These are phyloP conservation scores for Phasianus colchicus DNA, from an alignment of 2,113 vertebrate genomes.

Conservation along the genomic window DNA sequence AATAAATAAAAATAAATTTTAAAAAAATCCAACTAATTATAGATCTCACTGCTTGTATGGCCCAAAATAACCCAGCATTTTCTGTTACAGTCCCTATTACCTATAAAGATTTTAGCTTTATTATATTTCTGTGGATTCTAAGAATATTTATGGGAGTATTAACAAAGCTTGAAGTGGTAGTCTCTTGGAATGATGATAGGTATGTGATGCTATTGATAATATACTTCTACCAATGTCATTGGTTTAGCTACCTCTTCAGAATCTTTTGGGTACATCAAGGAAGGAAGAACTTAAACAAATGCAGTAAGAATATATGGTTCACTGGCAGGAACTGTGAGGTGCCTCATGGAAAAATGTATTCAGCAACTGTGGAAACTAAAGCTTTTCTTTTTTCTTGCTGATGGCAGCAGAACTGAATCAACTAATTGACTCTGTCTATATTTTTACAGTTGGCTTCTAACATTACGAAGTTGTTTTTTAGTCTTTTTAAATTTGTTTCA, in stretches of 20 bases:
- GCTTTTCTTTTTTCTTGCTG: slow-evolving; percentile 39
- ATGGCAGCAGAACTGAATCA: slow-evolving; percentile 51
- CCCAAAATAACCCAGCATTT: not conserved
- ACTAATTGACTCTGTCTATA: slow-evolving; percentile 64
- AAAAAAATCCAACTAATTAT: too few relatives aligned
- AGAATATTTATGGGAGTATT: not conserved
- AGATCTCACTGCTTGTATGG: too few relatives aligned
- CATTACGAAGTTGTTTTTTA: slow-evolving; percentile 31
- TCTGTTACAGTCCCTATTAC: not conserved
- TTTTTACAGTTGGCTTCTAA: slow-evolving; percentile 69
- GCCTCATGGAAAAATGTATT: slow-evolving; percentile 60
- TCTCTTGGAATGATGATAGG: not conserved
- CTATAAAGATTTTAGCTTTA: not conserved
- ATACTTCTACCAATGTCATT: not conserved
- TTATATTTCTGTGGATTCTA: not conserved
- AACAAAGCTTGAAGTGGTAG: not conserved
- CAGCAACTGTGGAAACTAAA: slow-evolving; percentile 52
- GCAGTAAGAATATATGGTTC: not conserved
- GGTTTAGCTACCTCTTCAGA: not conserved
- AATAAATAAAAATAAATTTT: too few relatives aligned
- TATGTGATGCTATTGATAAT: not conserved
- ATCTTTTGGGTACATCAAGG: not conserved
- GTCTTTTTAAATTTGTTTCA: slow-evolving; percentile 53
- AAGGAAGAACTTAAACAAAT: not conserved
- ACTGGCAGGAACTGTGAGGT: slow-evolving; percentile 25